Evolutionary conservation across 2,888 invertebrate genomes (phyloP), one percentile per base, ranked within the genome.

Genomic region (Sphaerophoria taeniata): DNA sequence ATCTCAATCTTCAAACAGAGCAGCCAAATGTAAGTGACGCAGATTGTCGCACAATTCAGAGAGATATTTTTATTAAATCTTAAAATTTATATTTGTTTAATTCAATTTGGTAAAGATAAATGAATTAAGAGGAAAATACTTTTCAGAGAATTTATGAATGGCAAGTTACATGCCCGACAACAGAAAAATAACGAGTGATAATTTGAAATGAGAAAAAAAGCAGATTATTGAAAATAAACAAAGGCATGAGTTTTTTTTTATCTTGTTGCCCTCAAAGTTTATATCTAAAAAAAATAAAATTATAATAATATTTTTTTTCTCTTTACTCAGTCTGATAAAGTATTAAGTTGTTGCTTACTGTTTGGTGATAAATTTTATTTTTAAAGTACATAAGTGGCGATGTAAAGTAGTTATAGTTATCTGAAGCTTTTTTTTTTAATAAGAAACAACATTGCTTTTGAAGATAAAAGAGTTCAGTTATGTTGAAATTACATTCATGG

Each of bases 1-100:
- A 36, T 55, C 34, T 6, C 4, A 56, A n/a, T 49, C 43, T 47
- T 55, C 11, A n/a, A 43, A 14, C 36, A 47, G 56, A 6, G 2
- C 69, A 65, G 24, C 2, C 47, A 67, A 69, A 60, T 24, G 81
- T 82, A 72, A 82, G 81, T 81, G 60, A 53, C 60, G 53, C 45
- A 73, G 12, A 67, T 60, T 34, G 34, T 60, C 33, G 51, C 39
- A 65, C 31, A 63, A 47, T 47, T 14, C 34, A 3, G 34, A 7
- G n/a, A 34, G 56, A 43, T 9, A 55, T n/a, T 33, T 55, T 55
- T 45, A 45, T 36, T 33, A 36, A 36, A 60, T 34, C 2, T 34
- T 34, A 43, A 24, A 49, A 49, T 14, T 47, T 33, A 33, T 65
- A 14, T 33, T 63, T 49, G 34, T 56, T 56, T 56, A 33, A 51